Conservation (phyloP, 2,888 invertebrate genomes). For the Hybos culiciformis region DNA sequence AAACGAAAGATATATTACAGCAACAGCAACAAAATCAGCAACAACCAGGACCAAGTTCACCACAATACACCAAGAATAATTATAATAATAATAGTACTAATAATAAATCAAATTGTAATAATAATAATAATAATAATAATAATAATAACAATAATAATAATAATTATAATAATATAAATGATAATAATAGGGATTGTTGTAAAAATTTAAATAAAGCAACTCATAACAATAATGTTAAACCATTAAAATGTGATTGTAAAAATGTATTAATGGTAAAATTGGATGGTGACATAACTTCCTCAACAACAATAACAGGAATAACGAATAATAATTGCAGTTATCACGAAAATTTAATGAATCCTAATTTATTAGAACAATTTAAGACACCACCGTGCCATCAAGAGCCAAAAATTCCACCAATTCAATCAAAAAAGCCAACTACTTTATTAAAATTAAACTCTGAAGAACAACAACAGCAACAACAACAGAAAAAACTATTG, state of each 20-base stretch:
- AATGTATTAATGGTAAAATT: no score
- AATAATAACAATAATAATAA: constrained; percentile 7
- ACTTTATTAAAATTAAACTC: constrained; percentile 4
- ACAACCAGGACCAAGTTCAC: background rate
- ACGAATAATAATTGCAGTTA: no score
- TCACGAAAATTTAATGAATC: background rate
- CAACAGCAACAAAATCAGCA: background rate
- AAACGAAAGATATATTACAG: constrained; percentile 9
- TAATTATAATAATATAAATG: constrained; percentile 1
- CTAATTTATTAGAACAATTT: constrained; percentile 16
- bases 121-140: constrained; percentile 23
- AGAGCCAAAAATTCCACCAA: no score
- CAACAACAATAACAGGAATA: no score
- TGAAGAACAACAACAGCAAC: constrained; percentile 3
- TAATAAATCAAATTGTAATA: background rate
- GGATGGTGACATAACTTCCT: no score
- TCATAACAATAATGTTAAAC: background rate
- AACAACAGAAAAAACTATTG: constrained; percentile 11
- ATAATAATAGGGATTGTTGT: no score
- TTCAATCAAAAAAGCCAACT: constrained; percentile 3
- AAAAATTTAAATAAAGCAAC: no score
- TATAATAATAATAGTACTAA: constrained; percentile 3
- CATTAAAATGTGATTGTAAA: background rate
- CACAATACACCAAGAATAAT: background rate
- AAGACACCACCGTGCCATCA: constrained; percentile 18